Percentiles rank a stretch among this genome's conserved stretches.
Evolutionary conservation across 2,797 vertebrate species (phyloP).

Genomic region (Sebastes ruberrimus): DNA sequence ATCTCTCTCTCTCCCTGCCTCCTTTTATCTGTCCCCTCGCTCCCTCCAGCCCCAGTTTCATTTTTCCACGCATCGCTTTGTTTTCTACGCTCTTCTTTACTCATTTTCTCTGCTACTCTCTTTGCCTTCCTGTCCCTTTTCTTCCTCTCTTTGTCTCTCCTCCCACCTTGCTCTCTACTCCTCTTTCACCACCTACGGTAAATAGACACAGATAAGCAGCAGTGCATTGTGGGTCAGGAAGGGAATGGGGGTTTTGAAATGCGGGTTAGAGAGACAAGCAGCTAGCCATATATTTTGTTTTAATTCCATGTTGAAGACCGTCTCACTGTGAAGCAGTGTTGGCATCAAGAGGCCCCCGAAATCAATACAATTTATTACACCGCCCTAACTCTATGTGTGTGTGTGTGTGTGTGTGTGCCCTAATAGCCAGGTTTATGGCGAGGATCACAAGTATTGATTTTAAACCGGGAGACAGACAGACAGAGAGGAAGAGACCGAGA

Average conservation of each 20-base stretch:
- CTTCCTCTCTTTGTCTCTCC: conserved; percentile 5
- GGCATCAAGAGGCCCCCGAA: conserved; percentile 55
- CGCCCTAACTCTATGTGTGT: conserved; percentile 1
- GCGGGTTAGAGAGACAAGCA: conserved; percentile 4
- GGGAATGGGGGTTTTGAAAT: conserved; percentile 38
- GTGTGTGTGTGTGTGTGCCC: background rate
- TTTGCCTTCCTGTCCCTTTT: background rate
- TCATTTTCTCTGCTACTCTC: conserved; percentile 2
- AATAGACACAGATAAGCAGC: conserved; percentile 52
- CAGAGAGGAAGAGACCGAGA: conserved; percentile 24
- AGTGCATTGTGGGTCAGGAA: conserved; percentile 56
- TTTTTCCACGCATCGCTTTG: conserved; percentile 40
- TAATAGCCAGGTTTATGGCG: conserved; percentile 70
- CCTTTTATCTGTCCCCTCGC: conserved; percentile 47
- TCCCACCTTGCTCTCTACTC: background rate
- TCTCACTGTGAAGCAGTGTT: conserved; percentile 46
- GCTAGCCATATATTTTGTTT: conserved; percentile 64
- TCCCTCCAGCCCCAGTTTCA: conserved; percentile 48
- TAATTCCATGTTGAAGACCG: conserved; percentile 62
- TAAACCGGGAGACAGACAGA: conserved; percentile 39
- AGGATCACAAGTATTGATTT: conserved; percentile 71
- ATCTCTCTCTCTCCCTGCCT: conserved; percentile 43
- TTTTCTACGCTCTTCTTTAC: conserved; percentile 29
- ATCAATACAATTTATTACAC: conserved; percentile 71
- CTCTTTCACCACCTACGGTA: conserved; percentile 41